phyloP scores from a whole-genome alignment of 2,113 vertebrate species.

The Motacilla tschutschensis region DNA sequence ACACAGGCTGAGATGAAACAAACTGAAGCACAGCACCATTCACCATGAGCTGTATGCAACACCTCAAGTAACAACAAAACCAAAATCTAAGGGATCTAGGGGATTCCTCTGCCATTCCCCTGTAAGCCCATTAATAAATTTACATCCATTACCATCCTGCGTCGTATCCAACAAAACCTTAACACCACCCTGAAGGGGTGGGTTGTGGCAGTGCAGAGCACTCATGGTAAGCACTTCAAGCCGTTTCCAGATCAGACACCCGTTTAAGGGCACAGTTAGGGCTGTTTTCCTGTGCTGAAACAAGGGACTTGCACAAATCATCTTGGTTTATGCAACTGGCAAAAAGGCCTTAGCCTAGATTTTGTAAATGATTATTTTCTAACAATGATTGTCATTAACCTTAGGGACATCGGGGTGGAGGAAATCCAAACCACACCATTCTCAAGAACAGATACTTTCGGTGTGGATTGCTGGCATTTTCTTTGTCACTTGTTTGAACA shows the following conservation, averaged over 20 bases:
- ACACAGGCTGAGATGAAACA: not conserved
- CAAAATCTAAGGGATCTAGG: not conserved
- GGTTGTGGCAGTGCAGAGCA: not conserved
- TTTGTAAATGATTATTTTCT: not conserved
- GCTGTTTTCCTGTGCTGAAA: not conserved
- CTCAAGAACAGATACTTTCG: rapidly evolving
- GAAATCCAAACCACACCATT: not conserved
- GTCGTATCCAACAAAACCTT: rapidly evolving
- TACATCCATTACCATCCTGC: not conserved
- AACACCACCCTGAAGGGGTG: not conserved
- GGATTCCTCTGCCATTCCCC: not conserved
- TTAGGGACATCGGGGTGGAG: rapidly evolving
- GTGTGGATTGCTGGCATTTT: not conserved
- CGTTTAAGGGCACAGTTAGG: not conserved
- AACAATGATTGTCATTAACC: not conserved
- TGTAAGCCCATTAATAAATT: not conserved
- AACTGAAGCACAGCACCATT: not conserved
- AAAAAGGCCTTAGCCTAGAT: not conserved
- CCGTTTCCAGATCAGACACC: not conserved
- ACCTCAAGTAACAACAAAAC: not conserved
- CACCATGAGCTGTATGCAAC: not conserved
- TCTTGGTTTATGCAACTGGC: not conserved
- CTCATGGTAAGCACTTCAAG: not conserved
- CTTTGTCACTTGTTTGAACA: not conserved
- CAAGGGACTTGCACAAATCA: not conserved